A percentile compares a stretch with the other conserved stretches of the same genome.
phyloP scores from a whole-genome alignment of 2,797 vertebrate species.

The Urosaurus nigricauda region DNA sequence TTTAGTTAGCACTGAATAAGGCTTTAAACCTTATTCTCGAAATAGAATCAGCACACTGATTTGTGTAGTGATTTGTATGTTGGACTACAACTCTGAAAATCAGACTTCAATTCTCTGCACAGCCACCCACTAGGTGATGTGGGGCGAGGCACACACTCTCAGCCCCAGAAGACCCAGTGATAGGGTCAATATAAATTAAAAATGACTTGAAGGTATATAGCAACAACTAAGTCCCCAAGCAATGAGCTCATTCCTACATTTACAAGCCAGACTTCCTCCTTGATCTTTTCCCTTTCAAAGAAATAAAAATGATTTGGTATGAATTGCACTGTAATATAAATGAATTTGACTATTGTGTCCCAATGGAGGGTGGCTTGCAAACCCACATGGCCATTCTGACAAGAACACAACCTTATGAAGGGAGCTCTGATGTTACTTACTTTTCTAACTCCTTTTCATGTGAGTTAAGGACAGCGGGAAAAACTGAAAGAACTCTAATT shows the following conservation, averaged over 20 bases:
- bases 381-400: background rate
- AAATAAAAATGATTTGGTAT: background rate
- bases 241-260: background rate
- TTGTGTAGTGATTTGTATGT: no score
- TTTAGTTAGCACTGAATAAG: no score
- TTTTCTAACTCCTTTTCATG: background rate
- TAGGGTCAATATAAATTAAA: no score
- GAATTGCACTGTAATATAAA: background rate
- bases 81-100: no score
- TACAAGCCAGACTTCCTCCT: background rate
- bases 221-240: no score
- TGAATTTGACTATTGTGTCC: background rate
- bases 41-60: no score
- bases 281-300: background rate
- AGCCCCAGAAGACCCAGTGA: no score
- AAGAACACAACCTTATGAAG: slow-evolving; percentile 7
- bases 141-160: no score
- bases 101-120: no score
- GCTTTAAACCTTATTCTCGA: no score
- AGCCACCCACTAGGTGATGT: no score
- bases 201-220: no score
- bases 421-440: background rate
- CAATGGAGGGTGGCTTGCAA: background rate
- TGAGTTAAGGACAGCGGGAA: background rate
- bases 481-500: slow-evolving; percentile 21